These are phyloP conservation scores for Tethea ocularis DNA, from an alignment of 2,888 invertebrate genomes.

Conservation along the genomic window DNA sequence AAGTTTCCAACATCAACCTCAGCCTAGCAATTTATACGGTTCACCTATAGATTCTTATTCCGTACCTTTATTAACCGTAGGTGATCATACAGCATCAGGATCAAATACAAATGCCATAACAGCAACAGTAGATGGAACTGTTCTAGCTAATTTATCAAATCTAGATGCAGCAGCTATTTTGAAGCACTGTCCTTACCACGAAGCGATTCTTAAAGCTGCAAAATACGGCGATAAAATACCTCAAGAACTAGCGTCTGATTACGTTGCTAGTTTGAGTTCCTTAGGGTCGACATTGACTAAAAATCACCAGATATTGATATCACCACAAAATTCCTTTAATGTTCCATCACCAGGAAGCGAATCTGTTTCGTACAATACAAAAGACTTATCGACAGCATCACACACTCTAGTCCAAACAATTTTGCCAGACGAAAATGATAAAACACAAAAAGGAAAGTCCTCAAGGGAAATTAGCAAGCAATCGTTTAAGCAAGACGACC, in stretches of 20 bases:
- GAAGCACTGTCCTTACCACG: constrained; percentile 80
- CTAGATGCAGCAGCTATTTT: constrained; percentile 75
- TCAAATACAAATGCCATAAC: constrained; percentile 66
- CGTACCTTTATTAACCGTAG: constrained; percentile 75
- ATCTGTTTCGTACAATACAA: constrained; percentile 54
- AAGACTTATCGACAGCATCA: constrained; percentile 61
- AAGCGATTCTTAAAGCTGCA: constrained; percentile 77
- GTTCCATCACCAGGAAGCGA: constrained; percentile 52
- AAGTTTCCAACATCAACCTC: constrained; percentile 68
- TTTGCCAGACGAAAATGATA: constrained; percentile 50
- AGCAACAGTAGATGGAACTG: constrained; percentile 68
- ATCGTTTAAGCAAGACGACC: constrained; percentile 49
- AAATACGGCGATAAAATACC: constrained; percentile 72
- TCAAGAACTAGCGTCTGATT: constrained; percentile 76
- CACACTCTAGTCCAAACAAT: constrained; percentile 63
- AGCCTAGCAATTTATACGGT: constrained; percentile 65
- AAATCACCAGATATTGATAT: constrained; percentile 57
- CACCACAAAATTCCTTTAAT: constrained; percentile 54
- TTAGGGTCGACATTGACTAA: constrained; percentile 79
- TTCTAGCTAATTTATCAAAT: constrained; percentile 66
- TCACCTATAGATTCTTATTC: constrained; percentile 81
- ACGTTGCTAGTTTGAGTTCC: constrained; percentile 79
- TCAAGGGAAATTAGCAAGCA: constrained; percentile 52
- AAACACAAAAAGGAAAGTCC: constrained; percentile 66
- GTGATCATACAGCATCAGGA: constrained; percentile 78